Evolutionary conservation across 23 tunicate species (phyloP).

Genomic region (Aplidium turbinatum): DNA sequence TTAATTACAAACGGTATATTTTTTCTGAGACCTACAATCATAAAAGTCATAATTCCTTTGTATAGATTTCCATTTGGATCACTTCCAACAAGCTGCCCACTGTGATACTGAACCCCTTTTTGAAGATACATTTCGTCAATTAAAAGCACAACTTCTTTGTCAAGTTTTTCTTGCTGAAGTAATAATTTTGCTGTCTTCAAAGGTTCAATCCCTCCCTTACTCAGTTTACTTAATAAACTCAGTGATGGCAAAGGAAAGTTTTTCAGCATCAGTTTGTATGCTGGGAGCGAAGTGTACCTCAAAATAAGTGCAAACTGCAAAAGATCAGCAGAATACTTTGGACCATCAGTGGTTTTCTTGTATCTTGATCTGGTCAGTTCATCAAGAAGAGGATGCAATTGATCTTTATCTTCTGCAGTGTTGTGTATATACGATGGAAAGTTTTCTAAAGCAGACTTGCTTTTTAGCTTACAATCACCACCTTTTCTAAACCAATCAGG

Average conservation of each 20-base stretch:
- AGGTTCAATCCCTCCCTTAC: background rate
- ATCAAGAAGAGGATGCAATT: too few species aligned
- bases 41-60: slow-evolving; percentile 5
- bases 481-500: too few species aligned
- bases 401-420: too few species aligned
- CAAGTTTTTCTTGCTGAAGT: background rate
- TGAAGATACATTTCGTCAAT: slow-evolving; percentile 1
- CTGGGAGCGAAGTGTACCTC: background rate
- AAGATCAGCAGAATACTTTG: too few species aligned
- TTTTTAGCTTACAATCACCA: too few species aligned
- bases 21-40: slow-evolving; percentile 16
- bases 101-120: slow-evolving; percentile 1
- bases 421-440: too few species aligned
- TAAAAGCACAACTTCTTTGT: slow-evolving; percentile 7
- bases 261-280: background rate
- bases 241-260: background rate
- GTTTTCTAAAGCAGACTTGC: too few species aligned
- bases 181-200: slow-evolving; percentile 8
- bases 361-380: too few species aligned
- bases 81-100: background rate
- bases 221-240: slow-evolving; percentile 5
- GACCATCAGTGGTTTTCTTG: too few species aligned
- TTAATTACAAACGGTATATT: slow-evolving; percentile 14
- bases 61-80: background rate
- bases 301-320: slow-evolving; percentile 7